Evolutionary conservation across 2,888 invertebrate species (phyloP).

Genomic region (Euzophera pinguis): DNA sequence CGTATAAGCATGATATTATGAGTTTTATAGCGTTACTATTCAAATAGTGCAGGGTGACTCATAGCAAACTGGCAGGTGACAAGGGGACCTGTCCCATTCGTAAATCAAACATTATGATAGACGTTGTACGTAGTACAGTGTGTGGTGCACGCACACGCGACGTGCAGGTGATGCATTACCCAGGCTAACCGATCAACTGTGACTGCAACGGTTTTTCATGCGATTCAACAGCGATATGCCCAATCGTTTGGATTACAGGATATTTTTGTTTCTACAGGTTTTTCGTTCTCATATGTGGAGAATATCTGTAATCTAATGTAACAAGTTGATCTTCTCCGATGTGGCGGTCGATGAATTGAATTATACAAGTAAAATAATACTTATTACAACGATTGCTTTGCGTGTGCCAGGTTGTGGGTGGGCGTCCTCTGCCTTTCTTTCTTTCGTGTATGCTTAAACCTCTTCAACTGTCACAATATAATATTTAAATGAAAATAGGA

Average conservation of each 20-base stretch:
- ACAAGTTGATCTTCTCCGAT: background rate
- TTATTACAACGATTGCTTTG: too few relatives aligned
- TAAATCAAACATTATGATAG: slow-evolving; percentile 11
- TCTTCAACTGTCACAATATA: too few relatives aligned
- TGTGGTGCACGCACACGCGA: slow-evolving; percentile 6
- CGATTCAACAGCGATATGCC: background rate
- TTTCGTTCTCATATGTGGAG: too few relatives aligned
- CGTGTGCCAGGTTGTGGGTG: too few relatives aligned
- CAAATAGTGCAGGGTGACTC: slow-evolving; percentile 11
- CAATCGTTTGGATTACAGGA: background rate
- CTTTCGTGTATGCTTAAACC: too few relatives aligned
- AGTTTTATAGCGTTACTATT: background rate
- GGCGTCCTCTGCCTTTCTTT: too few relatives aligned
- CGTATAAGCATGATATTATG: too few relatives aligned
- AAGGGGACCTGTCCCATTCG: slow-evolving; percentile 3
- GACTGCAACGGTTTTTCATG: background rate
- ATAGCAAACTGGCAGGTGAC: slow-evolving; percentile 6
- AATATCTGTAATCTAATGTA: too few relatives aligned
- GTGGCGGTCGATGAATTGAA: too few relatives aligned
- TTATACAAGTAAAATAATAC: too few relatives aligned
- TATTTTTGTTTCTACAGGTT: background rate
- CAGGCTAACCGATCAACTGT: slow-evolving; percentile 3
- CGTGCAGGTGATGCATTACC: slow-evolving; percentile 9
- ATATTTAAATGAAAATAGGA: too few relatives aligned
- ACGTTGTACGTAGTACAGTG: slow-evolving; percentile 4